phyloP scores from a whole-genome alignment of 2,797 vertebrate species.

The Amblyraja radiata region DNA sequence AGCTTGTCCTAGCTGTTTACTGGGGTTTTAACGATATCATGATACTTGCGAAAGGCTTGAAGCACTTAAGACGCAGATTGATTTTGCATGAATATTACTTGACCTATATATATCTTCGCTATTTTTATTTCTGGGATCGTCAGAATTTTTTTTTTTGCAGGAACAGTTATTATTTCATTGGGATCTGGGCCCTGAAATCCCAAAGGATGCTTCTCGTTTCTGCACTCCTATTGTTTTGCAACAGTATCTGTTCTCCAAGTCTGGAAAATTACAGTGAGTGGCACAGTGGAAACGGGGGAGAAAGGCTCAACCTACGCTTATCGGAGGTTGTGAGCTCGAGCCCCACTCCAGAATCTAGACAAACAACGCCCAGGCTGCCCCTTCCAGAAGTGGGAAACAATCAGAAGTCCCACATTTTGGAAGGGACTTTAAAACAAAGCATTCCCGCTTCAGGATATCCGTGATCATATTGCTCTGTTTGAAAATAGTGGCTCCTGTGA shows the following conservation, averaged over 20 bases:
- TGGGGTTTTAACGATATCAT: not conserved
- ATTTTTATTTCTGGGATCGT: not conserved
- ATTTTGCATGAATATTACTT: not conserved
- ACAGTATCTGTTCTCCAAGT: not conserved
- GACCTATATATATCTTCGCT: not conserved
- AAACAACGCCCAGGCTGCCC: not conserved
- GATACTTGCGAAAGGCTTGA: not conserved
- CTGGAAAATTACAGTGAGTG: not conserved
- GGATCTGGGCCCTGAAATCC: not conserved
- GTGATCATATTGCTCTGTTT: not conserved
- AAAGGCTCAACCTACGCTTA: not conserved
- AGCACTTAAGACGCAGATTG: not conserved
- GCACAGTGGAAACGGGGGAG: not conserved
- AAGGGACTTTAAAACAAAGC: not conserved
- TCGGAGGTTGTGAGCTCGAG: not conserved
- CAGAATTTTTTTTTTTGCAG: not conserved
- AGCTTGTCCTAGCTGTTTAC: not conserved
- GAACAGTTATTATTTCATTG: not conserved
- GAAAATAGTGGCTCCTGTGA: not conserved
- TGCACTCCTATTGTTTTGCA: not conserved
- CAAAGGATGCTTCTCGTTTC: not conserved
- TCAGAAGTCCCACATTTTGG: not conserved
- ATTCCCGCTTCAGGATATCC: not conserved
- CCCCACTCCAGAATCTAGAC: not conserved
- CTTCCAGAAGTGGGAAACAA: not conserved